These are phyloP conservation scores for Henricia sp. DNA, from an alignment of 53 echinoderm and acorn worm genomes.

Conservation along the genomic window DNA sequence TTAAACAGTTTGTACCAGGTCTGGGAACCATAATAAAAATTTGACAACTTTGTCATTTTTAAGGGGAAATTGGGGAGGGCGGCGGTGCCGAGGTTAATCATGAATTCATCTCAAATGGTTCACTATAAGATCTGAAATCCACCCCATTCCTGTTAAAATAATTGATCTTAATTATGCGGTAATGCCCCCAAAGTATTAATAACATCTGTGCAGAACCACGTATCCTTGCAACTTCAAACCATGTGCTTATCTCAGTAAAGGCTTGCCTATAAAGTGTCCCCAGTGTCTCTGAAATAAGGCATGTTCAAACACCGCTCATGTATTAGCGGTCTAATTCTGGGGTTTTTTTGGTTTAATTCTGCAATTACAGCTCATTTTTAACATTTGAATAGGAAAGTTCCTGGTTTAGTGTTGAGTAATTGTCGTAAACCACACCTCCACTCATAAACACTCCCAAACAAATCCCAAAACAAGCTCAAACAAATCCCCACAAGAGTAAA, in stretches of 20 bases:
- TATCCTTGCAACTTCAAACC: not conserved
- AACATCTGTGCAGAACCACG: not conserved
- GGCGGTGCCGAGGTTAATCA: not conserved
- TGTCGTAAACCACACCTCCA: no score
- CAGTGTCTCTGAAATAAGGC: no score
- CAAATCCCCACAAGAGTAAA: no score
- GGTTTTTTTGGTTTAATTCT: no score
- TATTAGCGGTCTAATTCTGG: no score
- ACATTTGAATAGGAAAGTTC: no score
- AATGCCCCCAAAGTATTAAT: not conserved
- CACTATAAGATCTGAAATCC: constrained; percentile 27
- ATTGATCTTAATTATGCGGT: constrained; percentile 15
- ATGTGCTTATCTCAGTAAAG: not conserved
- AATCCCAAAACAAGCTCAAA: no score
- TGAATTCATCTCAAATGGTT: constrained; percentile 5
- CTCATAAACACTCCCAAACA: no score
- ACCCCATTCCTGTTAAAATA: constrained; percentile 5
- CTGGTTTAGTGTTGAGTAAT: no score
- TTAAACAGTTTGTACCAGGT: not conserved
- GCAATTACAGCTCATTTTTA: no score
- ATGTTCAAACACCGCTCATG: no score
- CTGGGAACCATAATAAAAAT: constrained; percentile 19
- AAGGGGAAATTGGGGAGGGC: constrained; percentile 19
- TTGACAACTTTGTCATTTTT: constrained; percentile 5
- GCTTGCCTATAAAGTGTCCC: no score